phyloP scores from a whole-genome alignment of 2,797 vertebrate species.

The Sebastiscus albofasciatus region DNA sequence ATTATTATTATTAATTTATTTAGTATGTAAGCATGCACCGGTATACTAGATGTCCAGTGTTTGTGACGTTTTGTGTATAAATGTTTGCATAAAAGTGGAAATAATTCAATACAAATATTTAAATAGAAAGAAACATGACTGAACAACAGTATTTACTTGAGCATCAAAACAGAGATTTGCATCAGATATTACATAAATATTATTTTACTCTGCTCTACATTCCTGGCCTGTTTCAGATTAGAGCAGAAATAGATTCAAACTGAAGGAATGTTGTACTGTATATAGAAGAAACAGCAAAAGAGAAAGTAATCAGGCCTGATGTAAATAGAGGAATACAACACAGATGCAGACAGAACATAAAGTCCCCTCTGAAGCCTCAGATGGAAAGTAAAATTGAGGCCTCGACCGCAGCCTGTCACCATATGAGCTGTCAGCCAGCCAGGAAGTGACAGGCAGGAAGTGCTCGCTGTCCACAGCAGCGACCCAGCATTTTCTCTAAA shows the following conservation, averaged over 20 bases:
- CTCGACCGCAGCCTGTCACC: constrained; percentile 65
- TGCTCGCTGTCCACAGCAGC: not conserved
- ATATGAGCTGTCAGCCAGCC: constrained; percentile 58
- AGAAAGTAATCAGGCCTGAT: not conserved
- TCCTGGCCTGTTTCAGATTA: constrained; percentile 10
- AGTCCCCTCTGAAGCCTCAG: constrained; percentile 18
- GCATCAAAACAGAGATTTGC: not conserved
- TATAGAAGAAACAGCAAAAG: not conserved
- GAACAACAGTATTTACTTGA: not conserved
- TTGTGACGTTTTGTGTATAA: not conserved
- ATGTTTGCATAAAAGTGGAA: too few species aligned
- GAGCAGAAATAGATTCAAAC: not conserved
- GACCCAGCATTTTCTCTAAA: not conserved
- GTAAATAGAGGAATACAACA: not conserved
- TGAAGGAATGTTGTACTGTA: not conserved
- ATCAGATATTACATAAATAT: not conserved
- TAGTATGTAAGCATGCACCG: too few species aligned
- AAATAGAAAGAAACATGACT: not conserved
- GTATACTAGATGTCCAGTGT: too few species aligned
- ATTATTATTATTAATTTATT: too few species aligned
- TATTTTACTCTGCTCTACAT: not conserved
- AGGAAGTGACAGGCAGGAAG: constrained; percentile 75
- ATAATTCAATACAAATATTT: not conserved
- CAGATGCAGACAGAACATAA: constrained; percentile 18
- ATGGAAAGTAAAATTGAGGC: constrained; percentile 48